Evolutionary conservation across 2,888 invertebrate species (phyloP), one percentile per base, ranked within the genome.

Genomic region (Cerastoderma edule): DNA sequence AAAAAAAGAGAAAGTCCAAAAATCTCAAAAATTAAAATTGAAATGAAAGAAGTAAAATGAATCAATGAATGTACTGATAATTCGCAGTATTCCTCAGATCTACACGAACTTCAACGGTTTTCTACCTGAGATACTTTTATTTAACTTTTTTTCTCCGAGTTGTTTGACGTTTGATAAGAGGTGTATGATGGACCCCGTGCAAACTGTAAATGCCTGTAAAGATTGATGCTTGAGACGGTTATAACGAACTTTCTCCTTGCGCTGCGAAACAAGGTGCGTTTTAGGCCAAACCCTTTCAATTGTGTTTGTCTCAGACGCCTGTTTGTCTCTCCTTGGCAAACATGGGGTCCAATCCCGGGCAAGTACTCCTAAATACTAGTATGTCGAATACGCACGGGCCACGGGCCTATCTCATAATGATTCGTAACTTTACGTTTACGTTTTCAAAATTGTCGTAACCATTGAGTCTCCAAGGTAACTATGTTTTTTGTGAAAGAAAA

Each of bases 101-200:
- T 24, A 53, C 24, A 24, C 24, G 24, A 53, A 50, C 53, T 50
- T 28, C 28, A 44, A 13, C 30, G 0, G 32, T 24, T n/a, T 48
- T 28, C 2, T 24, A 53, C 5, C 27, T 22, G 53, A 53, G 27
- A 27, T 32, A 22, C 13, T 10, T 63, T 44, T 39, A 13, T 39
- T 63, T 24, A 13, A 10, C 44, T 50, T 10, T 50, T 50, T 50
- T 19, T 24, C 50, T 24, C 50, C 6, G 24, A 57, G 69, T 72
- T 77, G 68, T 68, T 48, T 35, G n/a, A n/a, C n/a, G n/a, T n/a
- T n/a, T n/a, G n/a, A n/a, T n/a, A n/a, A n/a, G 79, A 75, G 79
- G 79, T 71, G 79, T 56, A 72, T 75, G 69, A 80, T 63, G 79
- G 33, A 56, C 79, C 79, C 71, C 75, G 46, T 56, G 73, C 79